Evolutionary conservation across 2,113 vertebrate genomes (phyloP).

Genomic region (Chiloscyllium plagiosum): DNA sequence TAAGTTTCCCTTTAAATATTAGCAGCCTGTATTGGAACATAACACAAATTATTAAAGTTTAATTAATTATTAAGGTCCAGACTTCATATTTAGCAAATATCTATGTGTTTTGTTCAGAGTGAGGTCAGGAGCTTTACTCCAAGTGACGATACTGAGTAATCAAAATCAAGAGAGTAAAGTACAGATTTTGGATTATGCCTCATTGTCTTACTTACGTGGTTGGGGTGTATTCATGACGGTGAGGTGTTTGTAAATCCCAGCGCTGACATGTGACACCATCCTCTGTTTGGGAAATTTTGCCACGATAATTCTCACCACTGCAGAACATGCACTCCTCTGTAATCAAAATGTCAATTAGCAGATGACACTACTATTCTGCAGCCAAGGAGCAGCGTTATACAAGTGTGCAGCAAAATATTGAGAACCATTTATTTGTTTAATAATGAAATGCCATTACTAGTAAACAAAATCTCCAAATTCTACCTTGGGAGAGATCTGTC

Average conservation of each 20-base stretch:
- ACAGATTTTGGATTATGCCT: not conserved
- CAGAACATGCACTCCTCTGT: conserved; percentile 78
- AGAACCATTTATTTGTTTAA: no score
- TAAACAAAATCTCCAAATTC: no score
- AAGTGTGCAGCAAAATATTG: not conserved
- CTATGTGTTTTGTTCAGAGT: not conserved
- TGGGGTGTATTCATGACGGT: conserved; percentile 74
- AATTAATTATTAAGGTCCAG: not conserved
- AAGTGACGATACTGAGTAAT: not conserved
- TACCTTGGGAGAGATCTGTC: no score
- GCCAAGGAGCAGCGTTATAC: not conserved
- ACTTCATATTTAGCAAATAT: not conserved
- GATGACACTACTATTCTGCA: no score
- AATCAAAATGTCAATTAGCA: not conserved
- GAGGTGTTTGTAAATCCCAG: conserved; percentile 79
- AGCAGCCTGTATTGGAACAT: no score
- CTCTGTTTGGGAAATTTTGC: conserved; percentile 67
- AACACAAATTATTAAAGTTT: not conserved
- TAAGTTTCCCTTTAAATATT: no score
- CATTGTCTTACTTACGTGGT: conserved; percentile 60
- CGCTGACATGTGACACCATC: conserved; percentile 61
- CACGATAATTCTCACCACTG: conserved; percentile 81
- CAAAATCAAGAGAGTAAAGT: not conserved
- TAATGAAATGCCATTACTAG: no score
- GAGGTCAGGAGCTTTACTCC: not conserved